Conservation (phyloP, 2,888 invertebrate species). For the Camponotus fellah region DNA sequence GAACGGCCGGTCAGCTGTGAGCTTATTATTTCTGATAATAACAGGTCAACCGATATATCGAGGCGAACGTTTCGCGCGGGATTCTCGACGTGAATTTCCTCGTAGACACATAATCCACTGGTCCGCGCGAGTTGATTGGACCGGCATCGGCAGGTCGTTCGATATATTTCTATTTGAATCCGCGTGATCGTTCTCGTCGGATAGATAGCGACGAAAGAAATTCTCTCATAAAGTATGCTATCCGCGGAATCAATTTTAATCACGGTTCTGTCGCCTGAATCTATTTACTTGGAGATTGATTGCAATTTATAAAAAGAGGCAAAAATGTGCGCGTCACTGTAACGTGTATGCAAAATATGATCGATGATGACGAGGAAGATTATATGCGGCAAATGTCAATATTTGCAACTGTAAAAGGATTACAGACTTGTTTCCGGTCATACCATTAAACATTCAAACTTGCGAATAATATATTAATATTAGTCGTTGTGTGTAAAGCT, state of each 20-base stretch:
- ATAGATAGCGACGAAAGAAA: slow-evolving; percentile 47
- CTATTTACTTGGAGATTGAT: slow-evolving; percentile 51
- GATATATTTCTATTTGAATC: slow-evolving; percentile 53
- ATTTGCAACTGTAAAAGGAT: slow-evolving; percentile 6
- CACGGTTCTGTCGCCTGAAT: slow-evolving; percentile 48
- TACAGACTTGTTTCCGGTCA: background rate
- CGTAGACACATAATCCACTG: slow-evolving; percentile 49
- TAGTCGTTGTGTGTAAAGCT: background rate
- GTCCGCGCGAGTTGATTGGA: slow-evolving; percentile 51
- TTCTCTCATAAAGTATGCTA: slow-evolving; percentile 48
- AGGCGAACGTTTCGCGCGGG: slow-evolving; percentile 43
- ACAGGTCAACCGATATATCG: slow-evolving; percentile 55
- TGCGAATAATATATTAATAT: background rate
- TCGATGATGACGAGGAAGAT: background rate
- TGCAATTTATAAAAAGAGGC: slow-evolving; percentile 30
- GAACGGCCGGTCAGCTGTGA: slow-evolving; percentile 37
- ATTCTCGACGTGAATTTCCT: slow-evolving; percentile 41
- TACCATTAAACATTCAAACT: background rate
- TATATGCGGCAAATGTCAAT: slow-evolving; percentile 17
- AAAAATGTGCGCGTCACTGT: slow-evolving; percentile 11
- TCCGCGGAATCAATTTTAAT: slow-evolving; percentile 54
- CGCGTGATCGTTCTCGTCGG: slow-evolving; percentile 46
- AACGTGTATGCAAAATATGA: slow-evolving; percentile 25
- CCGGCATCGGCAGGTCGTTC: slow-evolving; percentile 40
- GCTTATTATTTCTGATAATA: slow-evolving; percentile 71